These are phyloP conservation scores for Hylia prasina DNA, from an alignment of 2,113 vertebrate species.

Conservation along the genomic window DNA sequence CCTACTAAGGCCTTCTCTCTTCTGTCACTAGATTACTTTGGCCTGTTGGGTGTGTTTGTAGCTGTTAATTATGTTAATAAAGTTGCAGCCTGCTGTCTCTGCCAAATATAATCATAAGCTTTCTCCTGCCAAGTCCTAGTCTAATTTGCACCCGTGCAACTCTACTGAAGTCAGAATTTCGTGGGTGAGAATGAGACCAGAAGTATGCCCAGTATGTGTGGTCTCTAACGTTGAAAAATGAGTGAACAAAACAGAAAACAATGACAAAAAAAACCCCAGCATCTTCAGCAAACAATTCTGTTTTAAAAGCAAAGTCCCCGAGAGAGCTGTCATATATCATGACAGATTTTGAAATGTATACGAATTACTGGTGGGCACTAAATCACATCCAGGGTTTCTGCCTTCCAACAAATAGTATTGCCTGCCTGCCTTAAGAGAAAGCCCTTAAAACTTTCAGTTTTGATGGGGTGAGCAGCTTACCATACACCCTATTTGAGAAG, in stretches of 20 bases:
- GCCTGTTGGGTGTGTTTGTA: conserved; percentile 61
- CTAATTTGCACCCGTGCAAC: conserved; percentile 49
- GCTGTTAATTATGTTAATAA: conserved; percentile 68
- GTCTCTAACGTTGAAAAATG: conserved; percentile 18
- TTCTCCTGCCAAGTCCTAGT: conserved; percentile 56
- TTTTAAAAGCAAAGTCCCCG: neutral
- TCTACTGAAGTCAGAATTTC: conserved; percentile 39
- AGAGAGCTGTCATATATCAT: neutral
- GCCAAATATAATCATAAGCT: conserved; percentile 61
- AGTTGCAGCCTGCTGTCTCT: conserved; percentile 57
- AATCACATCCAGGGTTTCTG: neutral
- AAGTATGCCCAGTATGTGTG: conserved; percentile 52
- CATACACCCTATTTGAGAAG: neutral
- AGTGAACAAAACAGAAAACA: conserved; percentile 11
- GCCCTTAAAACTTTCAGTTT: neutral
- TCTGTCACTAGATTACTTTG: conserved; percentile 48
- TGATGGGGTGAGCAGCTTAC: neutral
- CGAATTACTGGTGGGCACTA: neutral
- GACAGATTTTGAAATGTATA: conserved; percentile 5
- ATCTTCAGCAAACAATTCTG: conserved; percentile 33
- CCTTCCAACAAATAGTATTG: neutral
- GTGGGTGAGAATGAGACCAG: conserved; percentile 51
- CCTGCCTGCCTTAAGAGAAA: neutral
- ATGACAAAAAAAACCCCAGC: neutral
- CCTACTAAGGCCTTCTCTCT: conserved; percentile 38